These are phyloP conservation scores for Hylyphantes graminicola DNA, from an alignment of 1,140 invertebrate species.

Conservation along the genomic window DNA sequence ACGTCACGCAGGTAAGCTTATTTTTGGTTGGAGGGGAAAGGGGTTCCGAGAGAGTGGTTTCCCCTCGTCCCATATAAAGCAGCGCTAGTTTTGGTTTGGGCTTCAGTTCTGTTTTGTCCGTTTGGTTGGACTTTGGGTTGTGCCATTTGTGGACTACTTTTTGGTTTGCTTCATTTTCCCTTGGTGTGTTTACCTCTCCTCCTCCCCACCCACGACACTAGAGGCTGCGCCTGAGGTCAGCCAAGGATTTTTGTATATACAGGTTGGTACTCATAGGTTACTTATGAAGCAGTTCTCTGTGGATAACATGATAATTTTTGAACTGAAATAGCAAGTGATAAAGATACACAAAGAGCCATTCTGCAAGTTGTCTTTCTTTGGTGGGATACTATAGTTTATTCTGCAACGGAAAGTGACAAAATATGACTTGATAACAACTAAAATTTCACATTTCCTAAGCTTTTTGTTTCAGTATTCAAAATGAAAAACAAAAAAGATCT, in stretches of 20 bases:
- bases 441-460: no score
- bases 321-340: no score
- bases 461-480: no score
- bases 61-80: conserved; percentile 58
- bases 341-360: no score
- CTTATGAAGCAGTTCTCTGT: no score
- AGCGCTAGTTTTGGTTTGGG: conserved; percentile 54
- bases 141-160: conserved; percentile 32
- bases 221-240: conserved; percentile 33
- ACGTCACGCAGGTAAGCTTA: conserved; percentile 59
- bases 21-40: conserved; percentile 59
- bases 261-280: conserved; percentile 19
- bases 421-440: no score
- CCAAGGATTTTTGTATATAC: conserved; percentile 42
- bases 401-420: no score
- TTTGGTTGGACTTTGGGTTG: conserved; percentile 33
- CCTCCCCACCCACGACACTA: background rate
- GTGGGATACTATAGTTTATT: no score
- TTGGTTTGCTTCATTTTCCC: background rate
- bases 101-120: conserved; percentile 38
- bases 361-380: no score
- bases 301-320: no score
- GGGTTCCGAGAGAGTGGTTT: conserved; percentile 53
- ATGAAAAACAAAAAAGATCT: no score
- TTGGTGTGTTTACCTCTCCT: no score